phyloP scores from a whole-genome alignment of 2,113 vertebrate genomes.

The Salminus brasiliensis region DNA sequence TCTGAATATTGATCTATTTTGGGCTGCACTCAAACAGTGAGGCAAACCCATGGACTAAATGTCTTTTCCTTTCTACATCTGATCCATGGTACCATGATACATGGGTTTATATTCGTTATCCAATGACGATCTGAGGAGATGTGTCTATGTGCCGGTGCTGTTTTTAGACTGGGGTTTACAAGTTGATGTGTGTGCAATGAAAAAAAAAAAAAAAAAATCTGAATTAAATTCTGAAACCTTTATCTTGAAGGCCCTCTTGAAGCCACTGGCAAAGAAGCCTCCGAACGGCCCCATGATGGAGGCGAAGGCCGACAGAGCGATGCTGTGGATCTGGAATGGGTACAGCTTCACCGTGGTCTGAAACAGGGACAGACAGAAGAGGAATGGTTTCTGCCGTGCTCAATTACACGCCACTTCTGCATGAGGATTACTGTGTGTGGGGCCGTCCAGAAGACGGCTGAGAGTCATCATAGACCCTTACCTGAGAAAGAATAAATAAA shows the following conservation, averaged over 20 bases:
- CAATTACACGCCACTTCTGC: neutral
- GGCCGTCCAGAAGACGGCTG: neutral
- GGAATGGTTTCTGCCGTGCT: neutral
- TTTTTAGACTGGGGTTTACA: too few species aligned
- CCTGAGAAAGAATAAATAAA: too few species aligned
- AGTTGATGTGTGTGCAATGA: conserved; percentile 23
- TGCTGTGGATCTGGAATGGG: conserved; percentile 98
- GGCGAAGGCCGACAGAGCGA: conserved; percentile 92
- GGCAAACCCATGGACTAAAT: too few species aligned
- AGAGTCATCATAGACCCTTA: neutral
- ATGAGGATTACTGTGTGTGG: too few species aligned
- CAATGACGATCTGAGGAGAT: too few species aligned
- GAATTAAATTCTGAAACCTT: too few species aligned
- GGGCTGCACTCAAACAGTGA: too few species aligned
- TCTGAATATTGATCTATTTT: neutral
- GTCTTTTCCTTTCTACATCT: too few species aligned
- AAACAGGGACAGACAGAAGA: neutral
- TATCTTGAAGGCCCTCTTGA: conserved; percentile 98
- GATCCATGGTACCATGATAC: too few species aligned
- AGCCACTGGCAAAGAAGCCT: conserved; percentile 97
- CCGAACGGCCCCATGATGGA: conserved; percentile 96
- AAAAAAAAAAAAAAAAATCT: too few species aligned
- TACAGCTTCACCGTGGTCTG: conserved; percentile 90
- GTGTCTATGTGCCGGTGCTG: too few species aligned
- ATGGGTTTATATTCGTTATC: too few species aligned